Base-by-base conservation (phyloP, 92 coral and sea anemone species). In the Parazoanthus darwini region DNA sequence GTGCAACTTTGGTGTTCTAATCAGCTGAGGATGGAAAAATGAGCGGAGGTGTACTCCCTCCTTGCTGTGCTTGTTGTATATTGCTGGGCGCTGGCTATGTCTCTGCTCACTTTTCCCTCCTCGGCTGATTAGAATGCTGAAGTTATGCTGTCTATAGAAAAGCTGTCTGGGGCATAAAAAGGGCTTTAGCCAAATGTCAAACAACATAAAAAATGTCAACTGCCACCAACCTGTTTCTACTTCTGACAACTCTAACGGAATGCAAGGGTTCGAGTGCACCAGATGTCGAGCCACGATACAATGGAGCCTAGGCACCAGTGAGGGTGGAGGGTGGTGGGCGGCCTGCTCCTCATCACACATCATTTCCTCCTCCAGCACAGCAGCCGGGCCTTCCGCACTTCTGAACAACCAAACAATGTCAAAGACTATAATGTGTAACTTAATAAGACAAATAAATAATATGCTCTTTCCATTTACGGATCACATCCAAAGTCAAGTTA, bases 251-350 rank as follows among this genome's bases (percentile, higher is more conserved):
- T 88, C 91, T 37, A 74, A 1, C 9, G 98, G 91, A 75, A 97
- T 80, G 88, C 85, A 78, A 78, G 99, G 99, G 87, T 97, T 97
- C 6, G 98, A 95, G 88, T 97, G 99, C 46, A 88, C 77, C 37
- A 97, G 86, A 48, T 70, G 91, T 44, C 73, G 94, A 20, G 90
- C 90, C 33, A 93, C 79, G 18, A 97, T 85, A 77, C 95, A 94
- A 81, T 97, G 99, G 54, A 97, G 88, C 26, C 99, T 92, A 23
- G 99, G 99, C n/a, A 97, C 98, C 65, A 97, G 93, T 25, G 99
- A 97, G 10, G 99, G 94, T 35, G 98, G 98, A 15, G 98, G 96
- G 23, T 91, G 94, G 73, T 95, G 98, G 15, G 91, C 98, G 44
- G 93, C 93, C 26, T 93, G 94, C 71, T 97, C 98, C 46, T 97